Evolutionary conservation across 2,113 vertebrate genomes (phyloP), one percentile per base, ranked within the genome.

Genomic region (Chunga burmeisteri): DNA sequence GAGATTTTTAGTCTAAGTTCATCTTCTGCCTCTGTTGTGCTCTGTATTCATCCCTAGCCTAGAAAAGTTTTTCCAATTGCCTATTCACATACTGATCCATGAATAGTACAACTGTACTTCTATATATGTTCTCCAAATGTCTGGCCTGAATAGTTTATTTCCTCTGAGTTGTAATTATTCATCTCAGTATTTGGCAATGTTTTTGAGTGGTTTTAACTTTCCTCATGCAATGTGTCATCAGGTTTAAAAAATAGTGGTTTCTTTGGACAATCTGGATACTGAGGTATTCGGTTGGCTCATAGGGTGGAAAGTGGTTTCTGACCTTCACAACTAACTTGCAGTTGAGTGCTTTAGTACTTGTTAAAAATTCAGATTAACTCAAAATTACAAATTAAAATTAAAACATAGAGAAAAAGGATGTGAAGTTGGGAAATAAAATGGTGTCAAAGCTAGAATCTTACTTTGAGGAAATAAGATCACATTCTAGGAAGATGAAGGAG

Each of bases 61-160:
- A 70, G 68, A 84, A 89, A 93, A 96, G 71, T 88, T 91, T 44
- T 81, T 92, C 70, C 88, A 95, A 88, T 96, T 94, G 92, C 72
- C 58, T 91, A 77, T 96, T 97, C 88, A 96, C 47, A 71, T 32
- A 71, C 68, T 32, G 61, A 74, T 78, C 90, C 83, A 65, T 52
- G 70, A 95, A 96, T 93, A 95, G 87, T 78, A 73, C 65, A 66
- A 93, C 81, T 89, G 44, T 80, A 90, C 27, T 92, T 97, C 86
- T 97, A 86, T 90, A 85, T 85, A 82, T 81, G 80, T 85, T 94
- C 88, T 92, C 93, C 86, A 92, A 83, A 93, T 71, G 83, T 91
- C 96, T 92, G 88, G 71, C 62, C 38, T 94, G 87, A 97, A 93
- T 90, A 94, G 91, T 92, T 96, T 88, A 94, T 85, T 94, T 93